These are phyloP conservation scores for Myotis daubentonii DNA, from an alignment of 2,797 vertebrate genomes.

Conservation along the genomic window DNA sequence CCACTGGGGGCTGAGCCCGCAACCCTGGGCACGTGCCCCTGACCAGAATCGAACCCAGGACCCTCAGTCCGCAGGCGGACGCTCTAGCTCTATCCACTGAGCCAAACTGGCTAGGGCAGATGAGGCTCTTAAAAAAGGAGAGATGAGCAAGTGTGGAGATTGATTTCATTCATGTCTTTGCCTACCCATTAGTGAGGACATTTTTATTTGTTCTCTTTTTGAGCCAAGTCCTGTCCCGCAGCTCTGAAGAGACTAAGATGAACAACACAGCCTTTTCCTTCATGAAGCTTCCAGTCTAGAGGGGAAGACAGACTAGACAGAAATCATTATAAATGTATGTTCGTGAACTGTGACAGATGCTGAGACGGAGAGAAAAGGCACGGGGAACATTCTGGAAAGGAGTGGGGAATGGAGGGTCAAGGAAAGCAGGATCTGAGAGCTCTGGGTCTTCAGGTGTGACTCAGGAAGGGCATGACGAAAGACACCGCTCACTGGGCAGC, in stretches of 20 bases:
- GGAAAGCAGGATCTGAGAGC: not conserved
- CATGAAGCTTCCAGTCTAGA: not conserved
- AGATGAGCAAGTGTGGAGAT: not conserved
- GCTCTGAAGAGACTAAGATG: not conserved
- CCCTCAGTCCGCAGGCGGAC: too few species aligned
- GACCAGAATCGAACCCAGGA: too few species aligned
- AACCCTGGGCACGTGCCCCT: too few species aligned
- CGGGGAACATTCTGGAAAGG: not conserved
- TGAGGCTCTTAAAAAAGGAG: not conserved
- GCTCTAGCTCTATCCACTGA: too few species aligned
- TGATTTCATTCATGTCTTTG: not conserved
- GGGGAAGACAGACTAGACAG: not conserved
- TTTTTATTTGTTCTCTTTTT: not conserved
- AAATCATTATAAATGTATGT: not conserved
- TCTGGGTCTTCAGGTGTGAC: not conserved
- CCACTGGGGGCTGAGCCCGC: too few species aligned
- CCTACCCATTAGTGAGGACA: not conserved
- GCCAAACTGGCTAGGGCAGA: too few species aligned
- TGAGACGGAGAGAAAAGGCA: not conserved
- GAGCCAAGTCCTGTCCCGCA: not conserved
- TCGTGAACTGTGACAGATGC: not conserved
- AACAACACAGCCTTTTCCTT: not conserved
- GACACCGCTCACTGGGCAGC: not conserved
- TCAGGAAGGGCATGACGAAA: not conserved
- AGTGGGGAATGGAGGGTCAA: not conserved